Conservation (phyloP, 2,797 vertebrate genomes). For the Ctenosaura bakeri region DNA sequence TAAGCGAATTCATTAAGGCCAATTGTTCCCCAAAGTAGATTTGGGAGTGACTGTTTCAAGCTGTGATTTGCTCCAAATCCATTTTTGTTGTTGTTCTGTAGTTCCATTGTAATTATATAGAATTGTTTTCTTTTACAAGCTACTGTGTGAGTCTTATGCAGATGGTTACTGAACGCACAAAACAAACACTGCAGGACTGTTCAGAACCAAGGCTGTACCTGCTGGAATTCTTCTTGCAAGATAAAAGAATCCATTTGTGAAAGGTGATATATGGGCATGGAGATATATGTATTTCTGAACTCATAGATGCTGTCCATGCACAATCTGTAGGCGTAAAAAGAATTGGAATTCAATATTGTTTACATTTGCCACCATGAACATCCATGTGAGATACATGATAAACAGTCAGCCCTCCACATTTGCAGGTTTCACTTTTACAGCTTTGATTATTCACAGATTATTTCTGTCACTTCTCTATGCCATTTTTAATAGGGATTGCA, state of each 20-base stretch:
- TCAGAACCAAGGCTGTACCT: background rate
- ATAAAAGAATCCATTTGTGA: background rate
- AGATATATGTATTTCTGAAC: background rate
- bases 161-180: background rate
- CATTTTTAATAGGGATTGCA: no score
- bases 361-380: background rate
- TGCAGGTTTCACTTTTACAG: no score
- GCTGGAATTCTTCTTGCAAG: background rate
- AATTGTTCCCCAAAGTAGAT: constrained; percentile 4
- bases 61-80: constrained; percentile 28
- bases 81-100: background rate
- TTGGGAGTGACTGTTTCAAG: constrained; percentile 9
- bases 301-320: background rate
- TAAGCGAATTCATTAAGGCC: constrained; percentile 28
- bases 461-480: no score
- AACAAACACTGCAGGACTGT: background rate
- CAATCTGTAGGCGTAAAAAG: background rate
- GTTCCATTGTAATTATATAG: background rate
- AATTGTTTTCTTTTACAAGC: background rate
- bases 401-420: no score
- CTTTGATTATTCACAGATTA: no score
- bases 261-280: background rate
- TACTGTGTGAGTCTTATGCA: background rate
- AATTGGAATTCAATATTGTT: background rate
- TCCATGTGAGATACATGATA: background rate